Base-by-base conservation (phyloP, 2,113 vertebrate genomes). In the Arvicanthis niloticus region DNA sequence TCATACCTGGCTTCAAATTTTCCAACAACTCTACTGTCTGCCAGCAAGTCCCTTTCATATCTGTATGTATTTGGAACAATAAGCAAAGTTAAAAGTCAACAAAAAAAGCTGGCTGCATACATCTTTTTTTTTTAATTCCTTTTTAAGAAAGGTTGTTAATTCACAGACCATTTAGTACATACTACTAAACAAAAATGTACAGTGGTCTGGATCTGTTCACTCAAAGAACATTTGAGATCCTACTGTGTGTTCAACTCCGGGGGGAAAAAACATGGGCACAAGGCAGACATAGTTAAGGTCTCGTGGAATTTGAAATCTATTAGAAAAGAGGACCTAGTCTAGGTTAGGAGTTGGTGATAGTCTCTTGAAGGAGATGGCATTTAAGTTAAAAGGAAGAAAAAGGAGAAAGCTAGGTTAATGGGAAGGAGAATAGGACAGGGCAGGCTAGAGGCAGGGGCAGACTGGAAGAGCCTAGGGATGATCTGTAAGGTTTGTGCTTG, bases 41-140 rank as follows among this genome's bases (percentile, higher is more conserved):
- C 80, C 40, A 95, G 56, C 21, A 82, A 31, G 45, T 70, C 24
- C 67, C 70, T 85, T 89, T 91, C 37, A 53, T 72, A 56, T 82
- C 42, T 75, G 56, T 65, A 90, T 8, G 85, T 58, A 88, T 48
- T 62, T 89, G 77, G 62, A 51, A 65, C 40, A 91, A 93, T 60
- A 91, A 86, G 34, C 58, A 37, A 93, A 85, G 86, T 62, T 89
- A 86, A 94, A 94, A 19, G 29, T 67, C 62, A 90, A 87, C 45
- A 65, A 65, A 86, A 68, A 24, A 29, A 24, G 42, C 56, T 58
- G 56, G 45, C 60, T 82, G 11, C 84, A 93, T 11, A 40, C 13
- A 48, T 68, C 75, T 60, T 17, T 78, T 31, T 34, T 11, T 48
- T 11, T 11, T 48, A 96, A 77, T 26, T 51, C 16, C 37, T 48